phyloP scores from a whole-genome alignment of 2,888 invertebrate genomes.

The Melitaea athalia region DNA sequence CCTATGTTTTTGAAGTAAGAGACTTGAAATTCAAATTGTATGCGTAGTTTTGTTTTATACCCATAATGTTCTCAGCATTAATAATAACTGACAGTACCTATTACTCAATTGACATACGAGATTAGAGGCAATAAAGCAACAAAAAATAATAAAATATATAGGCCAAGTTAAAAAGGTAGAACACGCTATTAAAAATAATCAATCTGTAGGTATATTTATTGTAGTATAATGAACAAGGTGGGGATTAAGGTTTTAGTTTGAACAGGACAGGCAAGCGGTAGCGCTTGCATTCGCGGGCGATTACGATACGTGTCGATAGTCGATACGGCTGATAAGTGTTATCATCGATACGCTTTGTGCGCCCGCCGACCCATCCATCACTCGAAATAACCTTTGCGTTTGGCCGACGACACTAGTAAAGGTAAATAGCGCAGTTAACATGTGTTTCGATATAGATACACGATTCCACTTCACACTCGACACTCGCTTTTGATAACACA shows the following conservation, averaged over 20 bases:
- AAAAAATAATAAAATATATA: not conserved
- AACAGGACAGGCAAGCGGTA: slow-evolving; percentile 47
- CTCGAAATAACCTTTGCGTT: slow-evolving; percentile 67
- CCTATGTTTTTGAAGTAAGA: too few relatives aligned
- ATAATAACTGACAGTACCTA: too few relatives aligned
- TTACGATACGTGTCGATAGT: slow-evolving; percentile 51
- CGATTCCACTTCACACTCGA: slow-evolving; percentile 68
- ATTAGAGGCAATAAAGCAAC: not conserved
- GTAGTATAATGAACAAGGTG: slow-evolving; percentile 71
- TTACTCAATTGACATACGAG: too few relatives aligned
- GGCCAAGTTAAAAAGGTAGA: not conserved
- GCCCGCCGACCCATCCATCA: slow-evolving; percentile 79
- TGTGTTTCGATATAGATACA: slow-evolving; percentile 73
- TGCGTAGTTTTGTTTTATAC: too few relatives aligned
- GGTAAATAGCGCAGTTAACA: slow-evolving; percentile 74
- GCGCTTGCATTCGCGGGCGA: slow-evolving; percentile 47
- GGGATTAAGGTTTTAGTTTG: slow-evolving; percentile 61
- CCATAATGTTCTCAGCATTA: too few relatives aligned
- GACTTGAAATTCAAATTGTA: too few relatives aligned
- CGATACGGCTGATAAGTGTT: slow-evolving; percentile 66
- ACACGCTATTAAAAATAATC: slow-evolving; percentile 58
- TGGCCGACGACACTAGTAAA: slow-evolving; percentile 64
- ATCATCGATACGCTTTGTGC: slow-evolving; percentile 76
- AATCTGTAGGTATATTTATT: slow-evolving; percentile 65
- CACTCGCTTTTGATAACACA: slow-evolving; percentile 65